These are phyloP conservation scores for Nasonia giraulti DNA, from an alignment of 1,140 invertebrate species.

Conservation along the genomic window DNA sequence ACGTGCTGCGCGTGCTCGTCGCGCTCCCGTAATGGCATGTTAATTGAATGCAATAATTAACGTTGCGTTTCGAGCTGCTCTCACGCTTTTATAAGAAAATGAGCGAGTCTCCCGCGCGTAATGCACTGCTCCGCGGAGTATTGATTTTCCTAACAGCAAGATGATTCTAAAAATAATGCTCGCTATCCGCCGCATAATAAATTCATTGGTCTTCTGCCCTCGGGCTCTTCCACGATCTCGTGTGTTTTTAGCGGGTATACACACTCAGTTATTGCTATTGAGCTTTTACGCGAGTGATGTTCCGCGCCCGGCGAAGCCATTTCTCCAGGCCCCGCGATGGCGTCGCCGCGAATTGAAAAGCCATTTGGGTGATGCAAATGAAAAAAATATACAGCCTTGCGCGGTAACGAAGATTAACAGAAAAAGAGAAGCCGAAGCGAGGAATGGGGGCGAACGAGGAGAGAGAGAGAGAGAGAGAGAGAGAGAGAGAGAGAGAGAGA, in stretches of 20 bases:
- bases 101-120: no score
- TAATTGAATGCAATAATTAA: conserved; percentile 1
- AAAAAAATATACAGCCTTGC: conserved; percentile 20
- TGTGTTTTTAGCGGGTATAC: no score
- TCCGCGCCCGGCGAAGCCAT: conserved; percentile 1
- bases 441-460: neutral
- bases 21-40: neutral
- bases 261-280: no score
- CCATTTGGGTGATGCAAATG: conserved; percentile 16
- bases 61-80: neutral
- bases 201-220: neutral
- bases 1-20: no score
- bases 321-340: conserved; percentile 24
- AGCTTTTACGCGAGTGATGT: neutral
- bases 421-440: neutral
- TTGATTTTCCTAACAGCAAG: no score
- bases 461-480: neutral
- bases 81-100: neutral
- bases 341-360: conserved; percentile 24
- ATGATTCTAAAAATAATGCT: neutral
- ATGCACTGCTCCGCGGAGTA: neutral
- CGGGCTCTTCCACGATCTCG: no score
- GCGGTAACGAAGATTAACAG: conserved; percentile 22
- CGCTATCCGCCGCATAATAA: neutral
- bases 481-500: neutral